Evolutionary conservation across 2,888 invertebrate species (phyloP), one percentile per base, ranked within the genome.

Genomic region (Agriopis marginaria): DNA sequence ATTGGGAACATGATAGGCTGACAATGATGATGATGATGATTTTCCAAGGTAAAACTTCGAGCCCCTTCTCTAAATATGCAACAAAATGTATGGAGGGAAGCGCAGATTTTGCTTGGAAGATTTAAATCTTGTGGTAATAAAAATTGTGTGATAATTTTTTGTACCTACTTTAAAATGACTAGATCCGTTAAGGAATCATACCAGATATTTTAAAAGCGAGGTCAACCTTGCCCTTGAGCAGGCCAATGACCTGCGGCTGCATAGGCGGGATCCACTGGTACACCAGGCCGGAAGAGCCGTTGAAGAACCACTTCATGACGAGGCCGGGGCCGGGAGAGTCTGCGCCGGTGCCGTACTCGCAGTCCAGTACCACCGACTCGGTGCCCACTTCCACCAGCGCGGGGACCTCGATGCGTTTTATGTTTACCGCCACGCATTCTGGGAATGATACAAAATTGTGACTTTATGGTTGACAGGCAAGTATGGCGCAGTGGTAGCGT

Each of bases 261-360:
- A 87, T 76, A 0, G 94, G 93, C 9, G 94, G 94, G 76, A 94
- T 94, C 94, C 94, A 94, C 75, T 94, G 94, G 78, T 93, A 94
- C 51, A 94, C 92, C 44, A 93, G 81, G 5, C 92, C 91, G 0
- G 91, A 85, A 42, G 92, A 89, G 0, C 92, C 88, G 77, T 93
- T 93, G 82, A 93, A 93, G 83, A 94, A 94, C 94, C 94, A 94
- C 80, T 94, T 94, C 79, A 94, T 84, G 73, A 94, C 93, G 7
- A 94, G 83, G 0, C 93, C 94, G 3, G 85, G 82, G 2, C 79
- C 84, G 0, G 71, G 70, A 0, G 89, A 85, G 0, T 80, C 77
- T 3, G 79, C 75, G 12, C 80, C 82, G 0, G 81, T 81, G 49
- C 75, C 85, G 78, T 87, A 92, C 75, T 90, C 89, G 77, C 92